Evolutionary conservation across 1,140 invertebrate species (phyloP).

Genomic region (Tyrophagus putrescentiae): DNA sequence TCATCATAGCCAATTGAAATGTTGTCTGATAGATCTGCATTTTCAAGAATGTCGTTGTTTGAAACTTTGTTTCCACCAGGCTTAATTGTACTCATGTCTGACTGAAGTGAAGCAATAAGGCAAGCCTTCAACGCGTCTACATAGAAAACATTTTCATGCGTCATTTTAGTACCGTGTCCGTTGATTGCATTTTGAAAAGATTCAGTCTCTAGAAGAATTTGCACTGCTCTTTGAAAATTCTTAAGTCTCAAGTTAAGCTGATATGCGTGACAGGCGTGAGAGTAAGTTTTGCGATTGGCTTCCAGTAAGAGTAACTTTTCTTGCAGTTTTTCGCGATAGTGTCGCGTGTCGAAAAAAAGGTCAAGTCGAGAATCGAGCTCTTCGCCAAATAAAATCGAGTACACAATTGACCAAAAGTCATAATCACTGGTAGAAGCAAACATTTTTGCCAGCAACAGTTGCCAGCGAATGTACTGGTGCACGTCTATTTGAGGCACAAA

Average conservation of each 20-base stretch:
- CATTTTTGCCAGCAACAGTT: conserved; percentile 28
- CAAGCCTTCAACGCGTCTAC: conserved; percentile 38
- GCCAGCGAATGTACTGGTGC: neutral
- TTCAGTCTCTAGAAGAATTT: conserved; percentile 47
- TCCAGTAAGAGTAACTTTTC: conserved; percentile 42
- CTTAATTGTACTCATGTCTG: neutral
- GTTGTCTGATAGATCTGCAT: conserved; percentile 21
- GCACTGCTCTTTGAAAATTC: conserved; percentile 44
- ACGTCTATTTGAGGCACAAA: neutral
- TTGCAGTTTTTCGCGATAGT: conserved; percentile 35
- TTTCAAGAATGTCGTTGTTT: conserved; percentile 9
- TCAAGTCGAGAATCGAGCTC: conserved; percentile 16
- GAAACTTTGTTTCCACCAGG: neutral
- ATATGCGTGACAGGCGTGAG: conserved; percentile 38
- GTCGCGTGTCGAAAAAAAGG: conserved; percentile 11
- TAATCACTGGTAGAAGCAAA: conserved; percentile 42
- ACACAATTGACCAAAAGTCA: conserved; percentile 42
- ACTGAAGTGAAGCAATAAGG: conserved; percentile 42
- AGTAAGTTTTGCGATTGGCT: conserved; percentile 37
- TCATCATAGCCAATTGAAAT: conserved; percentile 28
- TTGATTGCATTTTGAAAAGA: conserved; percentile 27
- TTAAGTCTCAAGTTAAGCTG: conserved; percentile 41
- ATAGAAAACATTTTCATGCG: neutral
- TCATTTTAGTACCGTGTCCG: neutral
- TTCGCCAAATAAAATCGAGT: conserved; percentile 32